Evolutionary conservation across 2,888 invertebrate genomes (phyloP).

Genomic region (Leucophora obtusa): DNA sequence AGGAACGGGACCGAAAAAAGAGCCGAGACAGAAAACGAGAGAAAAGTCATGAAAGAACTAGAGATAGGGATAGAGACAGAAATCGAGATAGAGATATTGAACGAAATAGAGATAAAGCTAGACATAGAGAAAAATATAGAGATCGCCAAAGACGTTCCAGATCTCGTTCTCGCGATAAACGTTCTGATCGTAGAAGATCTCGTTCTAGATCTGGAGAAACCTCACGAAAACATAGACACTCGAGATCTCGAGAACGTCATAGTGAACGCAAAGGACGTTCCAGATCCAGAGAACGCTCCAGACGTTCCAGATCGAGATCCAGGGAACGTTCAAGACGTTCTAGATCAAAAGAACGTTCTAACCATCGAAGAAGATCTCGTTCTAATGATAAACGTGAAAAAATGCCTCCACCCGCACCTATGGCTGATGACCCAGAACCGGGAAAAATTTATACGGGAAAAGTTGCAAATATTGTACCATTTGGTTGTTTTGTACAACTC

Average conservation of each 20-base stretch:
- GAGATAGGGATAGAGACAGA: constrained; percentile 67
- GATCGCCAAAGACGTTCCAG: constrained; percentile 70
- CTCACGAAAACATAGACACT: constrained; percentile 67
- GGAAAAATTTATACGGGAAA: constrained; percentile 95
- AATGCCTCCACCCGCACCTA: constrained; percentile 73
- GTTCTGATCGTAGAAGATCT: constrained; percentile 57
- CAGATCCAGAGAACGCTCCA: constrained; percentile 65
- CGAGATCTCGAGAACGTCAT: constrained; percentile 67
- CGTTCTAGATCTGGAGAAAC: constrained; percentile 67
- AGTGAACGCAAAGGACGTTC: constrained; percentile 71
- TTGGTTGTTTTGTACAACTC: constrained; percentile 98
- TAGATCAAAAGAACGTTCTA: constrained; percentile 56
- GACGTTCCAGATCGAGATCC: constrained; percentile 66
- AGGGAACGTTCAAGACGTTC: constrained; percentile 68
- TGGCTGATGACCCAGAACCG: constrained; percentile 87
- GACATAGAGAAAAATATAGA: constrained; percentile 65
- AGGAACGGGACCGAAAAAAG: constrained; percentile 61
- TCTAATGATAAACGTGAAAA: constrained; percentile 74
- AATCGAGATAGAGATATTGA: constrained; percentile 64
- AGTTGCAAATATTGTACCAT: constrained; percentile 97
- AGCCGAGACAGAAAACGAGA: constrained; percentile 28
- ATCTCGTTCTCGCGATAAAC: constrained; percentile 55
- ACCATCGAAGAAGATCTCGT: constrained; percentile 66
- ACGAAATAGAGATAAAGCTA: constrained; percentile 63
- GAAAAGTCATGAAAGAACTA: constrained; percentile 67